phyloP scores from a whole-genome alignment of 2,797 vertebrate species.

The Aldrovandia affinis region DNA sequence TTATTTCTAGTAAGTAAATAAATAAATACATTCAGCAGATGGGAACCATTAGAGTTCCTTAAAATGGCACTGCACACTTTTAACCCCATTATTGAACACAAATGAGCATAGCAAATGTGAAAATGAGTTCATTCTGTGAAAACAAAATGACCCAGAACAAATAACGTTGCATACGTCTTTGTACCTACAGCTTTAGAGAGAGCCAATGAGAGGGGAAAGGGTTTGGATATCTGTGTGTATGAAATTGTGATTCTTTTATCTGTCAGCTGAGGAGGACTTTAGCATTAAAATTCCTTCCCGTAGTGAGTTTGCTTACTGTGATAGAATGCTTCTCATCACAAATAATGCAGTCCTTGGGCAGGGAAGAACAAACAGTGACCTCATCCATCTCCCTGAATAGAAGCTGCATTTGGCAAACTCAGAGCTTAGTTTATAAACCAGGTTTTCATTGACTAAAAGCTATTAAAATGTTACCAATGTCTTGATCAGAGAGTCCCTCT shows the following conservation, averaged over 20 bases:
- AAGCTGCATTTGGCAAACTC: not conserved
- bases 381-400: not conserved
- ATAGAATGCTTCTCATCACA: not conserved
- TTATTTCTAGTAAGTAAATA: not conserved
- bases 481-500: not conserved
- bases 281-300: not conserved
- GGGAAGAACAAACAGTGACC: not conserved
- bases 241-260: not conserved
- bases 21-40: not conserved
- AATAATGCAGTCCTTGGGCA: constrained; percentile 2
- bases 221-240: not conserved
- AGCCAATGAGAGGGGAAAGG: not conserved
- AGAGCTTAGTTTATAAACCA: constrained; percentile 25
- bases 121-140: not conserved
- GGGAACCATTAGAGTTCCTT: not conserved
- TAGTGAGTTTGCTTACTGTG: not conserved
- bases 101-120: not conserved
- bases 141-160: not conserved
- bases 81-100: not conserved
- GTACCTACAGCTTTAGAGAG: not conserved
- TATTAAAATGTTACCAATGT: constrained; percentile 49
- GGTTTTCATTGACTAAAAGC: constrained; percentile 35
- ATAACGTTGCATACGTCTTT: too few relatives aligned
- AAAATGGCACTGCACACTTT: not conserved
- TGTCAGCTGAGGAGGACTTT: not conserved